phyloP scores from a whole-genome alignment of 2,797 vertebrate species.

The Sebastes flavidus region DNA sequence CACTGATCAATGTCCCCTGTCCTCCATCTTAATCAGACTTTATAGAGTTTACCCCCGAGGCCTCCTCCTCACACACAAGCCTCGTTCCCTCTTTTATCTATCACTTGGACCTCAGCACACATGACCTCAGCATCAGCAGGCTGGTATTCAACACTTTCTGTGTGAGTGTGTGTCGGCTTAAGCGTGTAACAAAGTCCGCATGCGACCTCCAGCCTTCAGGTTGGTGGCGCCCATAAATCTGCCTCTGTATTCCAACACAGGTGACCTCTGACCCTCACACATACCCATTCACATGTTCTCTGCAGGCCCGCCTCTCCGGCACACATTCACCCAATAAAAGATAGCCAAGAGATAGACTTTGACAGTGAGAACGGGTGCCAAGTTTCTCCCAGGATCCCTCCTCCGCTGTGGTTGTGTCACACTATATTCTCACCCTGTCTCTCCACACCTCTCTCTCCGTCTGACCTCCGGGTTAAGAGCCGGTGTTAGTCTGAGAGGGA shows the following conservation, averaged over 20 bases:
- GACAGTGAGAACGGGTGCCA: conserved; percentile 6
- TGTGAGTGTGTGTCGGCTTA: conserved; percentile 27
- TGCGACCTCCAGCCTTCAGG: conserved; percentile 66
- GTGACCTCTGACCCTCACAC: conserved; percentile 58
- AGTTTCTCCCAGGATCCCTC: conserved; percentile 3
- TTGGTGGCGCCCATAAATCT: conserved; percentile 70
- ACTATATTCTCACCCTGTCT: conserved; percentile 4
- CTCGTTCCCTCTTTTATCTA: conserved; percentile 52
- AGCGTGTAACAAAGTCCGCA: conserved; percentile 71
- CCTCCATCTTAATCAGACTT: conserved; percentile 64
- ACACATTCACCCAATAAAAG: conserved; percentile 11
- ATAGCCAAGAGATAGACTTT: conserved; percentile 1
- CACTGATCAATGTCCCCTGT: conserved; percentile 48
- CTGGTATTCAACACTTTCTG: conserved; percentile 20
- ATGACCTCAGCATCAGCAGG: conserved; percentile 23
- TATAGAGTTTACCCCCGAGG: conserved; percentile 12
- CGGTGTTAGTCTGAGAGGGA: conserved; percentile 43
- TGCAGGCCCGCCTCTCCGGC: not conserved
- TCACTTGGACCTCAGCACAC: conserved; percentile 19
- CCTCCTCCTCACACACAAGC: conserved; percentile 9
- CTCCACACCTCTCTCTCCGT: conserved; percentile 7
- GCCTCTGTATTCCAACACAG: conserved; percentile 52
- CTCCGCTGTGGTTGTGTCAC: conserved; percentile 4
- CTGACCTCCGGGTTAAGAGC: conserved; percentile 39
- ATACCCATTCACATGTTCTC: conserved; percentile 48